phyloP scores from a whole-genome alignment of 2,113 vertebrate species.

The Stercorarius parasiticus region DNA sequence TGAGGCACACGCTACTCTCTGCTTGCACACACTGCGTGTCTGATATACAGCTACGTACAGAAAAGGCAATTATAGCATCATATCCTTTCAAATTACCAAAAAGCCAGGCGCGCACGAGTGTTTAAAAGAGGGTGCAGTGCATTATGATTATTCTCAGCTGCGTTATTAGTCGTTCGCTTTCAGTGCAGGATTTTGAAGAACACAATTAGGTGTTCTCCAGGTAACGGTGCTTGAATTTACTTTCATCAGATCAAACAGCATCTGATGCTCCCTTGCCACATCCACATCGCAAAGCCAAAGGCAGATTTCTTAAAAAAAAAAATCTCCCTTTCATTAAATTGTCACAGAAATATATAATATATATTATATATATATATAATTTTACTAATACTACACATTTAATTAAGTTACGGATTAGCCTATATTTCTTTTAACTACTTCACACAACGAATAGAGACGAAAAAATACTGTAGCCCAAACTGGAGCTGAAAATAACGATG shows the following conservation, averaged over 20 bases:
- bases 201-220: not conserved
- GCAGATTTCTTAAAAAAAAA: not conserved
- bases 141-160: not conserved
- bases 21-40: not conserved
- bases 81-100: not conserved
- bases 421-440: conserved; percentile 52
- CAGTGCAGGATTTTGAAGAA: not conserved
- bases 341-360: not conserved
- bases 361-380: not conserved
- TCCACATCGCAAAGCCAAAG: not conserved
- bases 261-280: not conserved
- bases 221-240: not conserved
- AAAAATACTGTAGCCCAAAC: conserved; percentile 27
- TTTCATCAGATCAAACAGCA: not conserved
- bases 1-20: not conserved
- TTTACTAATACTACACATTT: conserved; percentile 48
- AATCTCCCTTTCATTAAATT: not conserved
- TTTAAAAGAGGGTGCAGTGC: not conserved
- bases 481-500: conserved; percentile 56
- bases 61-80: not conserved
- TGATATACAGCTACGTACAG: not conserved
- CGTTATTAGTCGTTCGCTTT: not conserved
- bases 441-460: conserved; percentile 63
- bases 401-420: conserved; percentile 27
- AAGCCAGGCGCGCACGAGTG: not conserved